These are phyloP conservation scores for Criorhina ranunculi DNA, from an alignment of 2,888 invertebrate species.

Conservation along the genomic window DNA sequence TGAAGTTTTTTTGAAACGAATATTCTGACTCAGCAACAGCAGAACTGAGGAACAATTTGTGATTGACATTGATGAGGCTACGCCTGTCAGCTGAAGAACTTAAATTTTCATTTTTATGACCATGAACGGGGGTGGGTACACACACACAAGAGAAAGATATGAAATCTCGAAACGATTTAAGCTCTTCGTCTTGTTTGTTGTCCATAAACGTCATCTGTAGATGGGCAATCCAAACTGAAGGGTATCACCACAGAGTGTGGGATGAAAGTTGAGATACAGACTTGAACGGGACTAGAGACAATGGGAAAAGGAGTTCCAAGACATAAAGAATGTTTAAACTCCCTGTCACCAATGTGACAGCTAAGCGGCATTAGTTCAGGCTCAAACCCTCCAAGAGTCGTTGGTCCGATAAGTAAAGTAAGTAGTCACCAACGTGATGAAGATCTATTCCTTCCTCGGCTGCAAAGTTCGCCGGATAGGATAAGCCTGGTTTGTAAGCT, in stretches of 20 bases:
- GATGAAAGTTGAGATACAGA: slow-evolving; percentile 20
- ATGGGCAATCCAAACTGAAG: slow-evolving; percentile 43
- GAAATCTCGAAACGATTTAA: slow-evolving; percentile 54
- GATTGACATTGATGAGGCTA: slow-evolving; percentile 75
- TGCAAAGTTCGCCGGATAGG: too few relatives aligned
- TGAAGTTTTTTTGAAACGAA: slow-evolving; percentile 20
- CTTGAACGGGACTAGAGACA: too few relatives aligned
- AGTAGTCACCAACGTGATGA: too few relatives aligned
- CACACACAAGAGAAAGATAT: slow-evolving; percentile 21
- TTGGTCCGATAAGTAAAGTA: too few relatives aligned
- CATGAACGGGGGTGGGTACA: neutral
- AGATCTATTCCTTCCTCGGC: too few relatives aligned
- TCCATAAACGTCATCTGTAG: slow-evolving; percentile 67
- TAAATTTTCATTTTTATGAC: slow-evolving; percentile 67
- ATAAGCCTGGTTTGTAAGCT: too few relatives aligned
- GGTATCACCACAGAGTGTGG: slow-evolving; percentile 10
- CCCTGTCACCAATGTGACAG: too few relatives aligned
- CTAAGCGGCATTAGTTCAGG: too few relatives aligned
- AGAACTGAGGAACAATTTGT: slow-evolving; percentile 40
- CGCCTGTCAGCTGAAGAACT: slow-evolving; percentile 61
- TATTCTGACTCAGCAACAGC: slow-evolving; percentile 62
- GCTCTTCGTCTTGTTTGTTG: slow-evolving; percentile 56
- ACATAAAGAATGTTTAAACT: too few relatives aligned
- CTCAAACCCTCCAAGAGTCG: too few relatives aligned
- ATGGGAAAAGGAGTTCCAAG: too few relatives aligned